Percentiles rank a stretch among this genome's conserved stretches.
phyloP scores from a whole-genome alignment of 2,888 invertebrate genomes.

The Branchellion lobata region DNA sequence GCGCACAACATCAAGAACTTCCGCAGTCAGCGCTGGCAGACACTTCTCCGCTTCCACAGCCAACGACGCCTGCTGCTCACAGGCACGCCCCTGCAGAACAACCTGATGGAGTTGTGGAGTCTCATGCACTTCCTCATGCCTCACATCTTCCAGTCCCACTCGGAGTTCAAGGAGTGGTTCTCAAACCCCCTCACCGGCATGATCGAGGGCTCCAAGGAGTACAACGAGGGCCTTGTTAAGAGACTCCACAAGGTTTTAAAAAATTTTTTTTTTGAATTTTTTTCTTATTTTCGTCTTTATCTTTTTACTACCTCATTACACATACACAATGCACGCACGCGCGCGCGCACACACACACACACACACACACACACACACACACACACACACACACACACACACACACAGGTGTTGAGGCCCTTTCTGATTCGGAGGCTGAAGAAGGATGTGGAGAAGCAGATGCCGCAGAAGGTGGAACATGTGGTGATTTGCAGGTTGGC shows the following conservation, averaged over 20 bases:
- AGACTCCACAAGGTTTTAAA: slow-evolving; percentile 79
- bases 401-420: slow-evolving; percentile 78
- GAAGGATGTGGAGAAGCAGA: slow-evolving; percentile 96
- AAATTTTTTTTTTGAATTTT: not conserved
- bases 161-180: slow-evolving; percentile 94
- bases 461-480: slow-evolving; percentile 79
- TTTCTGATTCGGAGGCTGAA: slow-evolving; percentile 92
- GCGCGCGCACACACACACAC: too few species aligned
- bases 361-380: too few species aligned
- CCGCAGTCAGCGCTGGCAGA: slow-evolving; percentile 97
- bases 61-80: slow-evolving; percentile 78
- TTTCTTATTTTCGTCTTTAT: not conserved
- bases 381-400: too few species aligned
- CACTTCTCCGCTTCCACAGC: slow-evolving; percentile 89
- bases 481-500: slow-evolving; percentile 69
- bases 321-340: too few species aligned
- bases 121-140: slow-evolving; percentile 98
- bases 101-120: slow-evolving; percentile 95
- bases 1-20: slow-evolving; percentile 99
- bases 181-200: slow-evolving; percentile 92
- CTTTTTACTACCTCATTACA: not conserved
- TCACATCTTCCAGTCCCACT: slow-evolving; percentile 74
- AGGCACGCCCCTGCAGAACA: slow-evolving; percentile 96
- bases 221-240: slow-evolving; percentile 83
- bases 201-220: slow-evolving; percentile 88